A percentile compares a stretch with the other conserved stretches of the same genome.
These are phyloP conservation scores for Octodonta nipae DNA, from an alignment of 2,888 invertebrate genomes.

Conservation along the genomic window DNA sequence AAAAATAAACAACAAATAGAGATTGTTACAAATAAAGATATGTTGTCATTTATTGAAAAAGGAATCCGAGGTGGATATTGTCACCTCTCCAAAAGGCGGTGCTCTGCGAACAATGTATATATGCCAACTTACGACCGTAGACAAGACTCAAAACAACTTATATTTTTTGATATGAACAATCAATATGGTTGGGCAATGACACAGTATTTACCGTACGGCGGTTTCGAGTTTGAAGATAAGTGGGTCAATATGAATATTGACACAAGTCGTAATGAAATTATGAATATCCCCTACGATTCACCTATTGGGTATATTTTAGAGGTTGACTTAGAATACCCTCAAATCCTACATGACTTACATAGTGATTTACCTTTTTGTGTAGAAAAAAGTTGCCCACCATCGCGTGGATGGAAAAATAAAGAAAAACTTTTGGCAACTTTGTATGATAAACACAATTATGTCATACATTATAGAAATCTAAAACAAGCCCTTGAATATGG, in stretches of 20 bases:
- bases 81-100: constrained; percentile 20
- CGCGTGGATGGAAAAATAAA: constrained; percentile 3
- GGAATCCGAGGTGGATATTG: constrained; percentile 25
- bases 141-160: constrained; percentile 2
- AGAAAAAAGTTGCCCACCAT: constrained; percentile 5
- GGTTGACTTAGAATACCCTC: constrained; percentile 5
- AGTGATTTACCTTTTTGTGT: constrained; percentile 7
- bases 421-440: constrained; percentile 7
- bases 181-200: constrained; percentile 2
- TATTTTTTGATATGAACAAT: constrained; percentile 4
- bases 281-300: constrained; percentile 3
- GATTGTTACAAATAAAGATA: constrained; percentile 21
- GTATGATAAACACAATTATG: constrained; percentile 7
- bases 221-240: constrained; percentile 3
- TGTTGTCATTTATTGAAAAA: constrained; percentile 21
- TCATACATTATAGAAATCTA: constrained; percentile 6
- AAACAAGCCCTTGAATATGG: constrained; percentile 8
- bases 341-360: constrained; percentile 5
- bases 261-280: not conserved
- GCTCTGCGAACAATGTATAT: constrained; percentile 25
- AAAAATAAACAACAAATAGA: constrained; percentile 16
- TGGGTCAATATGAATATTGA: too few species aligned
- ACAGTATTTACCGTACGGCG: not conserved
- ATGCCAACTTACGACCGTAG: constrained; percentile 1
- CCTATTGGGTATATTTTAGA: constrained; percentile 8